Evolutionary conservation across 1,140 invertebrate species (phyloP).

Genomic region (Tetraneura akinire): DNA sequence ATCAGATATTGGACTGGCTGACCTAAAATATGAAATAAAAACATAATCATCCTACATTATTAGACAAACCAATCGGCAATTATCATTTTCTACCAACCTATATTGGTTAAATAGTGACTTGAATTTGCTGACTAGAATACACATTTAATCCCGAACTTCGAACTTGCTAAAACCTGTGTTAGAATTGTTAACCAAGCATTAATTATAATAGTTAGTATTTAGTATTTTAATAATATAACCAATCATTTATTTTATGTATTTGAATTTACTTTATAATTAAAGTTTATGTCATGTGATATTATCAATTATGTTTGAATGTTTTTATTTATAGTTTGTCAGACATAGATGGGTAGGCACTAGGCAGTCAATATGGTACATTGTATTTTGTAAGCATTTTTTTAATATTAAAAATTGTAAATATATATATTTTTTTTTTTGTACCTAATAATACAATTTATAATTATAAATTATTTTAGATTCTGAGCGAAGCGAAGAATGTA

Average conservation of each 20-base stretch:
- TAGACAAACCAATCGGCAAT: not conserved
- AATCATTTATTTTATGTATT: not conserved
- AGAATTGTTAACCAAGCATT: slow-evolving; percentile 43
- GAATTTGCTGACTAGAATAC: slow-evolving; percentile 47
- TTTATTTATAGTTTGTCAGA: not conserved
- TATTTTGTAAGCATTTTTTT: too few species aligned
- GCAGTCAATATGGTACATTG: too few species aligned
- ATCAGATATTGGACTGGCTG: slow-evolving; percentile 37
- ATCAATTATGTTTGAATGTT: not conserved
- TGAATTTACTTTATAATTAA: not conserved
- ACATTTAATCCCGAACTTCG: slow-evolving; percentile 34
- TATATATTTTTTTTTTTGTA: too few species aligned
- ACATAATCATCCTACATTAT: not conserved
- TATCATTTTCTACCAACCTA: slow-evolving; percentile 38
- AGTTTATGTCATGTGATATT: not conserved
- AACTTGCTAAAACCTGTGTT: slow-evolving; percentile 43
- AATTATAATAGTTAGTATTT: slow-evolving; percentile 6
- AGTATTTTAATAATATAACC: not conserved
- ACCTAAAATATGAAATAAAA: slow-evolving; percentile 24
- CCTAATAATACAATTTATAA: too few species aligned
- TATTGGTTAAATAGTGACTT: slow-evolving; percentile 34
- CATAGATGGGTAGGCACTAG: too few species aligned
- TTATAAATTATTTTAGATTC: too few species aligned
- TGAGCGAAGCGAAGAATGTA: too few species aligned
- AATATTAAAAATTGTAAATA: too few species aligned